Evolutionary conservation across 2,113 vertebrate genomes (phyloP), one percentile per base, ranked within the genome.

Genomic region (Peromyscus polionotus): DNA sequence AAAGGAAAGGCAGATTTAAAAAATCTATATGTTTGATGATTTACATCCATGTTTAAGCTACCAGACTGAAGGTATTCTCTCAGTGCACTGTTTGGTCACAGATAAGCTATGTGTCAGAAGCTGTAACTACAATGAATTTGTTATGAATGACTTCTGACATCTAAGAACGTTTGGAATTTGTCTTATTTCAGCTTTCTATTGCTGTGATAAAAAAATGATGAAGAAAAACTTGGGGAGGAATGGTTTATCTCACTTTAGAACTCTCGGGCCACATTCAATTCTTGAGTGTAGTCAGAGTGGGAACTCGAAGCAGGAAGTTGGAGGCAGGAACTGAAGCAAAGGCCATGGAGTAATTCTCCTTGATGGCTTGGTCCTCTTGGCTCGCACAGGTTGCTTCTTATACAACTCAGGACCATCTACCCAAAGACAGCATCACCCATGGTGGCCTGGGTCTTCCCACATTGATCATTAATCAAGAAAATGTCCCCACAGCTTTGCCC

Each of bases 1-100:
- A 95, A 83, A 90, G 1, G 20, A 88, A 83, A 39, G 70, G 54
- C 91, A 86, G 73, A 67, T 81, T 72, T 45, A 81, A 92, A 26
- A 76, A n/a, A 90, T 90, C 45, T 67, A 28, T 80, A 84, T 76
- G 88, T 68, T 57, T 81, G 19, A 76, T 72, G 36, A 67, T 17
- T 57, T 63, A 88, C 1, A 93, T 33, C 28, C 17, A 33, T 80
- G 88, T 72, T 42, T 65, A 75, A 95, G 80, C 39, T 59, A 92
- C 61, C 85, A 79, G 17, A 92, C 57, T 81, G 39, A 93, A 85
- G 45, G 45, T 80, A n/a, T 24, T 83, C 12, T 91, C 83, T 59
- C 36, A 94, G 24, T 68, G 51, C 65, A 88, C 63, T 24, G 3
- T 94, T 70, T 90, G 39, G 16, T 96, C 77, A 92, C 39, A 10